phyloP scores from a whole-genome alignment of 2,888 invertebrate genomes.

The Synanthedon andrenaeformis region DNA sequence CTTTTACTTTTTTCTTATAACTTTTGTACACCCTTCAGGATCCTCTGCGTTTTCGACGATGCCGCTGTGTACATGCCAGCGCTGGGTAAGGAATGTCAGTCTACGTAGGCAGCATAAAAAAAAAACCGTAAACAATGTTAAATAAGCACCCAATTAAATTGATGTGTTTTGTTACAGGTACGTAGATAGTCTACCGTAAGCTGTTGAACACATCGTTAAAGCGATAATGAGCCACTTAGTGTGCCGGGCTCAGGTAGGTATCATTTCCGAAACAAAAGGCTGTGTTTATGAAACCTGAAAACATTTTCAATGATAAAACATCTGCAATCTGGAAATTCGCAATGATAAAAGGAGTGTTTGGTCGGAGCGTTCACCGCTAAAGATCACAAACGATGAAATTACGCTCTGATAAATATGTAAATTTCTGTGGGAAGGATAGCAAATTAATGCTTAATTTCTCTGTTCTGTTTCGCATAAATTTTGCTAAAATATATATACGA shows the following conservation, averaged over 20 bases:
- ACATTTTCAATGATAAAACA: not conserved
- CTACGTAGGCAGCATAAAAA: too few species aligned
- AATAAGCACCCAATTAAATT: not conserved
- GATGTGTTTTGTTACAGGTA: not conserved
- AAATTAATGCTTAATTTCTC: conserved; percentile 57
- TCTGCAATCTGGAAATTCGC: not conserved
- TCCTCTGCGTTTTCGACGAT: too few species aligned
- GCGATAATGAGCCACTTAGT: not conserved
- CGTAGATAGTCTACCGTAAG: not conserved
- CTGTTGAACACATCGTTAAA: not conserved
- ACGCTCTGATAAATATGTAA: conserved; percentile 55
- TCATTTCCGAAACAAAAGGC: not conserved
- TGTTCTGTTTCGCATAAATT: conserved; percentile 55
- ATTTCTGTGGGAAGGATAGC: conserved; percentile 41
- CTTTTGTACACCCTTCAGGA: too few species aligned
- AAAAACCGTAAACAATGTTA: too few species aligned
- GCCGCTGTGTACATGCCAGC: too few species aligned
- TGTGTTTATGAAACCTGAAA: too few species aligned
- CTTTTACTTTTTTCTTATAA: too few species aligned
- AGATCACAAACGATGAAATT: conserved; percentile 43
- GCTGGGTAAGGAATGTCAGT: too few species aligned
- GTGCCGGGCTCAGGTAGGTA: not conserved
- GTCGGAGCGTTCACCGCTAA: conserved; percentile 12
- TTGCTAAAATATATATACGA: conserved; percentile 38
- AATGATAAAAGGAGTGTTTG: conserved; percentile 5